These are phyloP conservation scores for Motacilla tschutschensis DNA, from an alignment of 2,113 vertebrate species.

Conservation along the genomic window DNA sequence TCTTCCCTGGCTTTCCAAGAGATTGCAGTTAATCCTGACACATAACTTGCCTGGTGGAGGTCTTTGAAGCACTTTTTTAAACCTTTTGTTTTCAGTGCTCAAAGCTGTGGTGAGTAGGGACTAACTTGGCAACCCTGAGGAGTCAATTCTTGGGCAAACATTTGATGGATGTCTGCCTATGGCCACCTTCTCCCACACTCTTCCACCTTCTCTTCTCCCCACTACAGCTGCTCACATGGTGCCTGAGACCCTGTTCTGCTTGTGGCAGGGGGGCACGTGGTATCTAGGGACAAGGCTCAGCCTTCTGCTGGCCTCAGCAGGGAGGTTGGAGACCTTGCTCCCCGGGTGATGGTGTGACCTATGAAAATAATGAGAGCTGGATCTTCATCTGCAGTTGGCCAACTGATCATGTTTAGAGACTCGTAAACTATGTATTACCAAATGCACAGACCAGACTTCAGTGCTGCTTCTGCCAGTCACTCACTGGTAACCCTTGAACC, in stretches of 20 bases:
- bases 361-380: background rate
- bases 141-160: constrained; percentile 28
- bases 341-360: background rate
- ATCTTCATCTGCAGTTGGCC: background rate
- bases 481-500: background rate
- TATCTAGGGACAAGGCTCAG: background rate
- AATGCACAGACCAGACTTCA: background rate
- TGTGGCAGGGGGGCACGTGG: background rate
- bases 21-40: constrained; percentile 13
- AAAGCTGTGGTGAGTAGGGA: background rate
- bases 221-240: constrained; percentile 5
- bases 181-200: background rate
- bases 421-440: background rate
- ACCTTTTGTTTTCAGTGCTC: background rate
- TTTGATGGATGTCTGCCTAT: background rate
- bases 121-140: constrained; percentile 17
- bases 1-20: constrained; percentile 29
- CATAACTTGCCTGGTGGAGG: constrained; percentile 2
- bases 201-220: background rate
- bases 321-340: background rate
- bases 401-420: background rate
- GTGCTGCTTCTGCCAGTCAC: background rate
- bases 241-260: constrained; percentile 23
- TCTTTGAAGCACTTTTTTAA: background rate
- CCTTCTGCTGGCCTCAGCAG: background rate